phyloP scores from a whole-genome alignment of 1,140 invertebrate species.

The Episyrphus balteatus region DNA sequence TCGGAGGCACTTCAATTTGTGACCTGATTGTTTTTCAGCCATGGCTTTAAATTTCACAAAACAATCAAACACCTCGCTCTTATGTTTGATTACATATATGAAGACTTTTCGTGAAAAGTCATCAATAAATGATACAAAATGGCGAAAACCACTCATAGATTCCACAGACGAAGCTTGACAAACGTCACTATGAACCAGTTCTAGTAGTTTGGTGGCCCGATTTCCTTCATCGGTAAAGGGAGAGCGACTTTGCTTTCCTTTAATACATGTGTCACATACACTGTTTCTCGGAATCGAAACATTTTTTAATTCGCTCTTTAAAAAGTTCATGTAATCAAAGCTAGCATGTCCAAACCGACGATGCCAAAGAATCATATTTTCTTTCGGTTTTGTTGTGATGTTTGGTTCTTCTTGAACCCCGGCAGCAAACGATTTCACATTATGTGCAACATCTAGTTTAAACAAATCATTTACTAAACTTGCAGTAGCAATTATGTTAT shows the following conservation, averaged over 20 bases:
- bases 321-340: too few species aligned
- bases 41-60: slow-evolving; percentile 18
- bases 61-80: slow-evolving; percentile 14
- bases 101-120: slow-evolving; percentile 15
- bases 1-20: slow-evolving; percentile 13
- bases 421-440: slow-evolving; percentile 8
- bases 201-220: slow-evolving; percentile 11
- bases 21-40: slow-evolving; percentile 18
- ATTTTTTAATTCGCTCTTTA: too few species aligned
- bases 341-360: slow-evolving; percentile 3
- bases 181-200: slow-evolving; percentile 30
- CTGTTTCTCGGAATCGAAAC: not conserved
- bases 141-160: slow-evolving; percentile 13
- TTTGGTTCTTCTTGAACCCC: slow-evolving; percentile 14
- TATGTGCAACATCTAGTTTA: slow-evolving; percentile 14
- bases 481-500: slow-evolving; percentile 13
- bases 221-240: too few species aligned
- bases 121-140: slow-evolving; percentile 24
- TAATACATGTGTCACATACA: not conserved
- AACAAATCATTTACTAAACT: slow-evolving; percentile 18
- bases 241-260: slow-evolving; percentile 2
- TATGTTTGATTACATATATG: slow-evolving; percentile 19
- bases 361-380: slow-evolving; percentile 13
- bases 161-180: slow-evolving; percentile 26
- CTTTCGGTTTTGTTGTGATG: slow-evolving; percentile 15